Evolutionary conservation across 2,113 vertebrate species (phyloP).

Genomic region (Porphyrio hochstetteri): DNA sequence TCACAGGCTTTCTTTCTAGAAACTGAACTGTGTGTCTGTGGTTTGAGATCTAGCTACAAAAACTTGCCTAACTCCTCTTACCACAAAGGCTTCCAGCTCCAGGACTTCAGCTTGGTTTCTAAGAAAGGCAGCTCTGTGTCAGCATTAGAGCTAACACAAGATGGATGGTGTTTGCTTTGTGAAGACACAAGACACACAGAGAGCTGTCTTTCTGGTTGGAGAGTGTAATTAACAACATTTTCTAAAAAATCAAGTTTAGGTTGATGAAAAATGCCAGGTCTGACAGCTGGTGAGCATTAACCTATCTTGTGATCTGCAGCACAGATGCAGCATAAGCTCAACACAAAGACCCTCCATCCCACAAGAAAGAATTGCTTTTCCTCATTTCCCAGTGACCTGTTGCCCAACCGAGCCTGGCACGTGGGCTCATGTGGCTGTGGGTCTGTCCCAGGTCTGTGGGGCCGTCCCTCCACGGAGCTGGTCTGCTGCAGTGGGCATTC

Average conservation of each 20-base stretch:
- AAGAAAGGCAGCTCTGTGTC: not conserved
- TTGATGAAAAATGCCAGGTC: not conserved
- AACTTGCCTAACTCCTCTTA: not conserved
- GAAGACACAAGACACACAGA: not conserved
- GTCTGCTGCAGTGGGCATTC: not conserved
- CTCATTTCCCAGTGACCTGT: not conserved
- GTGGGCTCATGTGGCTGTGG: not conserved
- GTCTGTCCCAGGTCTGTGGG: not conserved
- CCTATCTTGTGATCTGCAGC: not conserved
- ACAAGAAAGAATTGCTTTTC: not conserved
- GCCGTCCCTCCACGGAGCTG: not conserved
- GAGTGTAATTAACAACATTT: not conserved
- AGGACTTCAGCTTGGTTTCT: not conserved
- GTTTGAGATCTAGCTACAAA: not conserved
- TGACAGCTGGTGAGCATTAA: not conserved
- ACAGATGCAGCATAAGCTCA: not conserved
- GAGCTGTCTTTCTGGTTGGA: not conserved
- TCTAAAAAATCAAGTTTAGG: not conserved
- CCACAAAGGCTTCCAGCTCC: not conserved
- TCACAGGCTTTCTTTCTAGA: not conserved
- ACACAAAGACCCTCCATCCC: not conserved
- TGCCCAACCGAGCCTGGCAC: fast-evolving
- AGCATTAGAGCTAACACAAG: not conserved
- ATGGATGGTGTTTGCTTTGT: not conserved
- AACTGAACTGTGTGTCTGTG: not conserved